A percentile compares a stretch with the other conserved stretches of the same genome.
These are phyloP conservation scores for Channa striata DNA, from an alignment of 2,797 vertebrate genomes.

Conservation along the genomic window DNA sequence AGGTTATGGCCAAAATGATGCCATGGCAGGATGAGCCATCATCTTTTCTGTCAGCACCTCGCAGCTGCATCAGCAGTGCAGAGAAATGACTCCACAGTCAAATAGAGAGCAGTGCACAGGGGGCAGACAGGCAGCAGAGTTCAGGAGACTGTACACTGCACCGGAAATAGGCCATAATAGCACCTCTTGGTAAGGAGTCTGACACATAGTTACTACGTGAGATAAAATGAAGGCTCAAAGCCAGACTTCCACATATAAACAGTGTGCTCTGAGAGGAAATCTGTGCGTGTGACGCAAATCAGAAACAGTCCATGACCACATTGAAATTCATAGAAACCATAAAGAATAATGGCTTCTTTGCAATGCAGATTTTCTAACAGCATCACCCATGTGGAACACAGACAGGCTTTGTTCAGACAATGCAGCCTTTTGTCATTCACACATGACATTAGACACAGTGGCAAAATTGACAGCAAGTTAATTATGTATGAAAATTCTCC, in stretches of 20 bases:
- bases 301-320: not conserved
- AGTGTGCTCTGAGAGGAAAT: conserved; percentile 11
- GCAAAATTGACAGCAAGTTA: conserved; percentile 37
- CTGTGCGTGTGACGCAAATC: not conserved
- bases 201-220: not conserved
- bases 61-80: conserved; percentile 68
- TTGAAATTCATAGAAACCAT: conserved; percentile 47
- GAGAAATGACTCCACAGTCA: conserved; percentile 52
- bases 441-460: conserved; percentile 46
- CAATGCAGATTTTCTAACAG: conserved; percentile 41
- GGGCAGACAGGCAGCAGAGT: conserved; percentile 32
- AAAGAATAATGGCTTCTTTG: conserved; percentile 45
- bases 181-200: conserved; percentile 9
- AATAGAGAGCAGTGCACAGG: conserved; percentile 23
- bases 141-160: conserved; percentile 26
- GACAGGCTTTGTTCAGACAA: conserved; percentile 49
- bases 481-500: conserved; percentile 55
- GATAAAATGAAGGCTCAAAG: conserved; percentile 1
- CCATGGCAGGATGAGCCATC: conserved; percentile 37
- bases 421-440: conserved; percentile 43
- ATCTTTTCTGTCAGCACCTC: conserved; percentile 56
- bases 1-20: conserved; percentile 8
- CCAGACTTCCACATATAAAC: conserved; percentile 7
- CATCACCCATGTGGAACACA: conserved; percentile 22
- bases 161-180: conserved; percentile 20